phyloP scores from a whole-genome alignment of 2,113 vertebrate genomes.

The Lampris incognitus region DNA sequence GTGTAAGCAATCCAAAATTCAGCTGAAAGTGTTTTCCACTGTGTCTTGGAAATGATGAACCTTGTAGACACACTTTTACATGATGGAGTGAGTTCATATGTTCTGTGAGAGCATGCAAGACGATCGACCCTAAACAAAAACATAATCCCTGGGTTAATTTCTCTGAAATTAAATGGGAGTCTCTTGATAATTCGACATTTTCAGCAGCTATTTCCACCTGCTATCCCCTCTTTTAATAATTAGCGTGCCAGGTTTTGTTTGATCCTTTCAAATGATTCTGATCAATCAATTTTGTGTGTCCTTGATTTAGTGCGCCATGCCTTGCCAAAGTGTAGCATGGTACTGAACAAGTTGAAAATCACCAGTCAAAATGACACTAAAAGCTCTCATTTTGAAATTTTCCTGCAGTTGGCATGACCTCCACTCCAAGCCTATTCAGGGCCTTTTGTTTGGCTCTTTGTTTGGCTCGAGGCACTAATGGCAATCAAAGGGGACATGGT shows the following conservation, averaged over 20 bases:
- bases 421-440: conserved; percentile 70
- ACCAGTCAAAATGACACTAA: conserved; percentile 58
- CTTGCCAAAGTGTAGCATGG: conserved; percentile 35
- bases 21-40: too few relatives aligned
- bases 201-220: conserved; percentile 27
- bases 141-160: too few relatives aligned
- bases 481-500: conserved; percentile 74
- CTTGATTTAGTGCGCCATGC: conserved; percentile 66
- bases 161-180: conserved; percentile 10
- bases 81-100: too few relatives aligned
- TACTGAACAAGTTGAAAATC: conserved; percentile 60
- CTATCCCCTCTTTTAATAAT: conserved; percentile 34
- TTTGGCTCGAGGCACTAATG: conserved; percentile 72
- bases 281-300: conserved; percentile 62
- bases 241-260: conserved; percentile 41
- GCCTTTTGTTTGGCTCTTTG: conserved; percentile 73
- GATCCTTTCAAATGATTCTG: conserved; percentile 42
- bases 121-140: too few relatives aligned
- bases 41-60: too few relatives aligned
- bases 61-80: too few relatives aligned
- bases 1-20: too few relatives aligned
- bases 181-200: conserved; percentile 17
- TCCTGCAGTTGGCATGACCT: conserved; percentile 68
- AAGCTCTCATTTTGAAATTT: conserved; percentile 54
- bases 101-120: too few relatives aligned